Conservation (phyloP, 2,113 vertebrate genomes). For the Catagonus wagneri region DNA sequence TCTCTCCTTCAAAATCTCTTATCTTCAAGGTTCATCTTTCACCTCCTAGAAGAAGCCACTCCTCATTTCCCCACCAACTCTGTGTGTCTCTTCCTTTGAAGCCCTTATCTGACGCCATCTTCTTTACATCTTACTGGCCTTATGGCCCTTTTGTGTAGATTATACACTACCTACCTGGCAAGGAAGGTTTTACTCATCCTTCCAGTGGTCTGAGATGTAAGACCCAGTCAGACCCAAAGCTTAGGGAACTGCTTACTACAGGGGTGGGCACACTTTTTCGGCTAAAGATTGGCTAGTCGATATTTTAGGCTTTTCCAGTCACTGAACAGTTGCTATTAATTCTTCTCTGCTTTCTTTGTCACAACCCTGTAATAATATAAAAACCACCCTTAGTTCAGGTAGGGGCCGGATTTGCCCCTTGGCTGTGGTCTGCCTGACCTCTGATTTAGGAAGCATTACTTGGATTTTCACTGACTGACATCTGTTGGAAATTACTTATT, state of each 20-base stretch:
- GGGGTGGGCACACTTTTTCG: neutral
- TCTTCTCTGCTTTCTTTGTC: neutral
- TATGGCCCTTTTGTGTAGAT: neutral
- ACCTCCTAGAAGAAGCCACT: neutral
- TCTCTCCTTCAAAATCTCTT: neutral
- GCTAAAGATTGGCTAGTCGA: neutral
- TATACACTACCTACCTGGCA: neutral
- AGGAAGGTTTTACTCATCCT: neutral
- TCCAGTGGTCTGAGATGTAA: neutral
- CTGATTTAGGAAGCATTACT: neutral
- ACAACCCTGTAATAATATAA: neutral
- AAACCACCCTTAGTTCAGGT: neutral
- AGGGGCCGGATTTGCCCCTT: neutral
- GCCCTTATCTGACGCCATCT: slow-evolving; percentile 50
- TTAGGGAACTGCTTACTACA: neutral
- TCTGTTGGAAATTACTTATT: neutral
- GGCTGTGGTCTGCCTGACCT: neutral
- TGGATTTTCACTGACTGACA: neutral
- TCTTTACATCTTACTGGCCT: neutral
- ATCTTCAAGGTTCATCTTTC: slow-evolving; percentile 1
- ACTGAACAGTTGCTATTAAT: fast-evolving
- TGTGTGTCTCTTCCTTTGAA: slow-evolving; percentile 32
- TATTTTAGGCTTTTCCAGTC: neutral
- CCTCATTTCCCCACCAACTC: neutral
- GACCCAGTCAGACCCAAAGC: neutral